These are phyloP conservation scores for Gastrophysa polygoni DNA, from an alignment of 2,888 invertebrate species.

Conservation along the genomic window DNA sequence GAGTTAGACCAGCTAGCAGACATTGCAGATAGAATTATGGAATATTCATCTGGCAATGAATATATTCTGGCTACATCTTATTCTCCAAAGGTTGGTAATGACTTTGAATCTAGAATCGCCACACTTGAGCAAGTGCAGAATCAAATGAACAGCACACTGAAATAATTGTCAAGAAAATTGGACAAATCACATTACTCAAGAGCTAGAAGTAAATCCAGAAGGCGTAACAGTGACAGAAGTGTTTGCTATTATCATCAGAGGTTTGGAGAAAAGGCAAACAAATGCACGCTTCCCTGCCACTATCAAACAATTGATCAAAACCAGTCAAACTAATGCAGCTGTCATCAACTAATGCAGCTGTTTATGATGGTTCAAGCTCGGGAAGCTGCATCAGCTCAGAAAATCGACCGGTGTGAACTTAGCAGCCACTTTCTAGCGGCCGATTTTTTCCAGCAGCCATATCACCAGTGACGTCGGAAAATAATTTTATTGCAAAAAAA, in stretches of 20 bases:
- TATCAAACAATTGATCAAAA: not conserved
- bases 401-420: too few relatives aligned
- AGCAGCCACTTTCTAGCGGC: too few relatives aligned
- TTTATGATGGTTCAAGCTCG: not conserved
- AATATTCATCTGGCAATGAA: not conserved
- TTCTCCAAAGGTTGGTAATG: not conserved
- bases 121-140: not conserved
- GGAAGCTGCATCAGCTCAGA: not conserved
- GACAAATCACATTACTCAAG: not conserved
- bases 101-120: not conserved
- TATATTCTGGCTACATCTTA: not conserved
- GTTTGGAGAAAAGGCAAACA: not conserved
- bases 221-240: not conserved
- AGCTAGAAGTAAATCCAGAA: not conserved
- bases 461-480: too few relatives aligned
- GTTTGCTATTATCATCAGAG: not conserved
- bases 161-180: not conserved
- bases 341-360: not conserved
- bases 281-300: not conserved
- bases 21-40: not conserved
- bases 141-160: not conserved
- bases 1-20: conserved; percentile 4
- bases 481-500: too few relatives aligned
- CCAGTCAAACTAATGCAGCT: not conserved
- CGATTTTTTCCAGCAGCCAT: too few relatives aligned